A percentile compares a stretch with the other conserved stretches of the same genome.
Evolutionary conservation across 2,888 invertebrate genomes (phyloP).

Genomic region (Drosophila macrospina): DNA sequence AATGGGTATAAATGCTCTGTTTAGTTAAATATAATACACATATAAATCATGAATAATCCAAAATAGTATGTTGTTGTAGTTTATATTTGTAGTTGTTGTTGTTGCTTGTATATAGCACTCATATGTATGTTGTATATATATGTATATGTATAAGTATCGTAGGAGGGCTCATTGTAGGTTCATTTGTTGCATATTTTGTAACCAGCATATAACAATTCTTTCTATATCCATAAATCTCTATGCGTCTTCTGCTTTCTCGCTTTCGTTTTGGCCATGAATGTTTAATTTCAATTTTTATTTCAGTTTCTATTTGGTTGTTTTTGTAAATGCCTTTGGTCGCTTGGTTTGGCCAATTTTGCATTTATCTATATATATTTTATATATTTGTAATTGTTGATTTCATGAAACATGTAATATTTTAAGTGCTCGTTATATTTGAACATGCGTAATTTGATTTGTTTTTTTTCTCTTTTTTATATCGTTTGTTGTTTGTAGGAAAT

Average conservation of each 20-base stretch:
- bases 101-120: slow-evolving; percentile 63
- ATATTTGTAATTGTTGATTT: slow-evolving; percentile 16
- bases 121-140: slow-evolving; percentile 43
- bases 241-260: background rate
- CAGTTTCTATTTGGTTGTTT: slow-evolving; percentile 25
- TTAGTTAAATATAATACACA: slow-evolving; percentile 6
- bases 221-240: slow-evolving; percentile 18
- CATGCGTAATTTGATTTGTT: slow-evolving; percentile 67
- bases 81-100: slow-evolving; percentile 16
- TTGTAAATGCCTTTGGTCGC: slow-evolving; percentile 70
- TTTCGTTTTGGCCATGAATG: slow-evolving; percentile 48
- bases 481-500: slow-evolving; percentile 49
- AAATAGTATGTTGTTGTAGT: slow-evolving; percentile 58
- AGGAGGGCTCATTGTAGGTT: slow-evolving; percentile 74
- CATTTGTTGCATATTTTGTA: slow-evolving; percentile 51
- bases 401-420: slow-evolving; percentile 29
- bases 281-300: slow-evolving; percentile 21
- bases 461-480: too few relatives aligned
- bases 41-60: slow-evolving; percentile 59
- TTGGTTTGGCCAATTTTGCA: slow-evolving; percentile 63
- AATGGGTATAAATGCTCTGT: slow-evolving; percentile 28
- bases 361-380: slow-evolving; percentile 29
- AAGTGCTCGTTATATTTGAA: slow-evolving; percentile 44
- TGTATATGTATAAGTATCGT: slow-evolving; percentile 51
- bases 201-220: slow-evolving; percentile 19